Evolutionary conservation across 2,113 vertebrate genomes (phyloP).

Genomic region (Bettongia penicillata): DNA sequence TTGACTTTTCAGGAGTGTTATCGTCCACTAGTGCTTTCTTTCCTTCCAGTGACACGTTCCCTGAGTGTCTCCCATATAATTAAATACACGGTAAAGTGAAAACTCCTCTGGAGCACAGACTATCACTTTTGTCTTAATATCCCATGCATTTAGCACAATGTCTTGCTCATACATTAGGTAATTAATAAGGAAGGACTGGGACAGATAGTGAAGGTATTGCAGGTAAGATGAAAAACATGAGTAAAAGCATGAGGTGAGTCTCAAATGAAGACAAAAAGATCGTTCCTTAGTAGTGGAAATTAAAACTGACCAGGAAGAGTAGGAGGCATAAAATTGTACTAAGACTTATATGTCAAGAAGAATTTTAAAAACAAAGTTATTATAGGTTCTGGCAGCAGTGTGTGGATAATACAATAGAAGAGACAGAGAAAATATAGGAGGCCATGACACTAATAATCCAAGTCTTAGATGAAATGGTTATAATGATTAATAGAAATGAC

Average conservation of each 20-base stretch:
- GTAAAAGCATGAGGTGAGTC: background rate
- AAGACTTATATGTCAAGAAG: background rate
- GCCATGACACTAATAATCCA: background rate
- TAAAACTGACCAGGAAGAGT: background rate
- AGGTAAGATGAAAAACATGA: background rate
- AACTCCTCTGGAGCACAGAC: background rate
- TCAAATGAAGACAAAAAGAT: background rate
- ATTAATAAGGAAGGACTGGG: background rate
- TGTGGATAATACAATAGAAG: background rate
- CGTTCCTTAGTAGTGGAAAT: background rate
- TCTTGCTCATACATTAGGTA: background rate
- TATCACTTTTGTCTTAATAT: background rate
- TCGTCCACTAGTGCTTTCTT: no score
- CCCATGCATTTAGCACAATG: background rate
- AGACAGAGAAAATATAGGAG: background rate
- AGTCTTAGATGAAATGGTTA: background rate
- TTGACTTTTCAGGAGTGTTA: background rate
- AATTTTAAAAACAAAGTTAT: background rate
- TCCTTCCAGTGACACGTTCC: background rate
- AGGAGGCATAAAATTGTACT: background rate
- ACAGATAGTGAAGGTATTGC: background rate
- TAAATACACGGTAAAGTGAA: background rate
- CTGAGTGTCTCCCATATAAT: background rate
- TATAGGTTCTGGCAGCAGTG: background rate
- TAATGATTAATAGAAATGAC: background rate